Conservation (phyloP, 2,888 invertebrate genomes). For the Chelonus formosanus region DNA sequence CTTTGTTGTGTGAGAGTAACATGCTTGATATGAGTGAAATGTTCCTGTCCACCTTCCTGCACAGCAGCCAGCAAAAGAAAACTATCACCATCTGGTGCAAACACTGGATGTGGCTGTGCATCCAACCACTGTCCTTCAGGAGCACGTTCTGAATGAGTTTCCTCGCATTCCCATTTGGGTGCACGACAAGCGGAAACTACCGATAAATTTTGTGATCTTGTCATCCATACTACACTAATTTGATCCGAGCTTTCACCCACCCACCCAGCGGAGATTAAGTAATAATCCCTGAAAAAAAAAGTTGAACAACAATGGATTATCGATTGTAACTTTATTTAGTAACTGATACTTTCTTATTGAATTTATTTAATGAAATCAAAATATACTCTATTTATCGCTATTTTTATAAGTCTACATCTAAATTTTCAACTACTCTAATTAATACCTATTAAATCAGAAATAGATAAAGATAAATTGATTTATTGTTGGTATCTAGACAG, state of each 20-base stretch:
- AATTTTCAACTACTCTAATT: no score
- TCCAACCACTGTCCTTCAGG: conserved; percentile 87
- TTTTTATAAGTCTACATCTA: no score
- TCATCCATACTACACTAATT: conserved; percentile 91
- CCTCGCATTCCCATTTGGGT: conserved; percentile 84
- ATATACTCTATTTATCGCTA: no score
- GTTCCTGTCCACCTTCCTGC: conserved; percentile 84
- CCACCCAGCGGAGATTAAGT: conserved; percentile 93
- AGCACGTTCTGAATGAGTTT: conserved; percentile 86
- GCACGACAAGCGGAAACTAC: conserved; percentile 86
- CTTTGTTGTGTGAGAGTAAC: conserved; percentile 83
- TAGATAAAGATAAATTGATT: no score
- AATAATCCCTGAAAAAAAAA: conserved; percentile 78
- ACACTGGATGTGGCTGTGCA: conserved; percentile 84
- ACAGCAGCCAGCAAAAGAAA: conserved; percentile 84
- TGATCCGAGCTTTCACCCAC: conserved; percentile 80
- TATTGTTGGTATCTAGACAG: no score
- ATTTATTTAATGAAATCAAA: no score
- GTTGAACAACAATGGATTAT: no score
- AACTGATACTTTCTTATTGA: no score
- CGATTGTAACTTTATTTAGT: no score
- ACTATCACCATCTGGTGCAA: conserved; percentile 84
- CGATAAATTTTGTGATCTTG: conserved; percentile 90
- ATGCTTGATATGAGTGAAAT: conserved; percentile 89
- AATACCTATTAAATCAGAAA: no score